Conservation (phyloP, 2,113 vertebrate species). For the Laterallus jamaicensis region DNA sequence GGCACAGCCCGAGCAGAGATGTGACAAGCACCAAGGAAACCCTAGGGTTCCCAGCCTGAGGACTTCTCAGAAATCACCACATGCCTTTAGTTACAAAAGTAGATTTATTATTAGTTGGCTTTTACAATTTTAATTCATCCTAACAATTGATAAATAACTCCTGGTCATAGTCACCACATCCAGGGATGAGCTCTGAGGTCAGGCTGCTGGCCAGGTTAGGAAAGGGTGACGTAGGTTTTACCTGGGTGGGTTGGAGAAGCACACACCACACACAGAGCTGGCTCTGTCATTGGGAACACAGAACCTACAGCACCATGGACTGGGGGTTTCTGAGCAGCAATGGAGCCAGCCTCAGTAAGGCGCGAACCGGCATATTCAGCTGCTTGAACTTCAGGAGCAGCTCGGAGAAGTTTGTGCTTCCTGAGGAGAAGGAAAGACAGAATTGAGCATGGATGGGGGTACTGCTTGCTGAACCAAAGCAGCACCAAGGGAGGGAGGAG, state of each 20-base stretch:
- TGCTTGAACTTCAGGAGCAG: constrained; percentile 83
- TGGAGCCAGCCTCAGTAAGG: constrained; percentile 85
- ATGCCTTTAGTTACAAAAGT: constrained; percentile 75
- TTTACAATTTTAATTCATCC: background rate
- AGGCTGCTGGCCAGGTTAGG: background rate
- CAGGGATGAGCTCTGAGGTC: background rate
- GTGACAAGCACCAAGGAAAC: background rate
- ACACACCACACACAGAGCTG: background rate
- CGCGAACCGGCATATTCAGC: constrained; percentile 86
- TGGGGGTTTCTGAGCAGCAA: constrained; percentile 81
- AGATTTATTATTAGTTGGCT: constrained; percentile 65
- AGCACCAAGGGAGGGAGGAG: accelerated
- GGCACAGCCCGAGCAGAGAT: background rate
- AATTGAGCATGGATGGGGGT: background rate
- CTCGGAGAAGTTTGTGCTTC: constrained; percentile 84
- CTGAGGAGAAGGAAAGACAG: constrained; percentile 60
- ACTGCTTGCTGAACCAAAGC: background rate
- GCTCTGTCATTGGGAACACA: background rate
- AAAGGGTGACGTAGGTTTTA: background rate
- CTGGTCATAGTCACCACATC: background rate
- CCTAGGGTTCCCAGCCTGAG: background rate
- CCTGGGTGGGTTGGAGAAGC: background rate
- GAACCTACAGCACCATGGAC: constrained; percentile 74
- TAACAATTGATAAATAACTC: constrained; percentile 55
- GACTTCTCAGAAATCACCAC: background rate